Conservation (phyloP, 2,888 invertebrate species). For the Melanargia galathea region DNA sequence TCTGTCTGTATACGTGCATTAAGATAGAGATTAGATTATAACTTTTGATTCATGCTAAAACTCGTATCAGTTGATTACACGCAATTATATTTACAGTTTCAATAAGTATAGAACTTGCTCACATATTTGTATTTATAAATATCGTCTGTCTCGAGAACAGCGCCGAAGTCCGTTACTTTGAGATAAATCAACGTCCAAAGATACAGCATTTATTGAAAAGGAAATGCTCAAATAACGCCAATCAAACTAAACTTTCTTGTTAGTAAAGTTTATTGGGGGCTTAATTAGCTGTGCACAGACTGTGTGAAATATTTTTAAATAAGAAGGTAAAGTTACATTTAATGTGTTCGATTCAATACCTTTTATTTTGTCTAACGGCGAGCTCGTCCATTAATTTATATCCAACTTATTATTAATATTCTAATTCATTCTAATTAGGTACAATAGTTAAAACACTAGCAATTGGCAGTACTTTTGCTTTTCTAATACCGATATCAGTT, state of each 20-base stretch:
- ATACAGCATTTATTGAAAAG: conserved; percentile 27
- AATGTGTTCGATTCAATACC: no score
- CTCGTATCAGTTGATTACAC: conserved; percentile 42
- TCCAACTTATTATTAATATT: no score
- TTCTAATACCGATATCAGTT: no score
- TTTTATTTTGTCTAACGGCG: no score
- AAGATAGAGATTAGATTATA: conserved; percentile 56
- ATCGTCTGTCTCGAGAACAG: conserved; percentile 19
- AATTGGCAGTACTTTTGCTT: no score
- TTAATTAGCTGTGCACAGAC: conserved; percentile 24
- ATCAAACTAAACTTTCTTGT: conserved; percentile 18
- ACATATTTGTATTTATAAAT: conserved; percentile 31
- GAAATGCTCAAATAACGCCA: conserved; percentile 20
- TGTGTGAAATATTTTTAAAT: conserved; percentile 18
- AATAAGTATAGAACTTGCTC: conserved; percentile 35
- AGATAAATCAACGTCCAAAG: conserved; percentile 36
- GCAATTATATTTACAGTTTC: conserved; percentile 42
- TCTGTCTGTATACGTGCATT: conserved; percentile 61
- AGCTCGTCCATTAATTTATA: no score
- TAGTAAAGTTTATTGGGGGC: conserved; percentile 16
- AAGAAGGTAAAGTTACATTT: no score
- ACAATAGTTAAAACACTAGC: no score
- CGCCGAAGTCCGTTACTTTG: conserved; percentile 22
- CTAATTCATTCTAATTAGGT: no score
- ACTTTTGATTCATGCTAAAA: conserved; percentile 47